Conservation (phyloP, 2,888 invertebrate genomes). For the Axea sp. region DNA sequence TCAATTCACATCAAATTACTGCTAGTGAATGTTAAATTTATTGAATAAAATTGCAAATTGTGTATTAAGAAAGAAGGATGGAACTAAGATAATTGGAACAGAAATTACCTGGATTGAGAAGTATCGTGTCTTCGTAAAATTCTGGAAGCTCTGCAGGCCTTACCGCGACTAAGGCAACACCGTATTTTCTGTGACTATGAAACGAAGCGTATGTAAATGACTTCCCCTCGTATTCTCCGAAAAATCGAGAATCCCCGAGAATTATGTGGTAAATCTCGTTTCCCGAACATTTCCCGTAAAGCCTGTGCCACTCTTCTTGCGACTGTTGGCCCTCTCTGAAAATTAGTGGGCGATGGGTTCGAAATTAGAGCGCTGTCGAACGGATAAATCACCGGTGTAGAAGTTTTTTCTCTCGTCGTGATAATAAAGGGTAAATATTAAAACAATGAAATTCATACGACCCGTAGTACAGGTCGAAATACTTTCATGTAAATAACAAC, state of each 20-base stretch:
- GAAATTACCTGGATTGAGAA: conserved; percentile 89
- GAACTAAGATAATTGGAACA: conserved; percentile 24
- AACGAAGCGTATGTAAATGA: conserved; percentile 99
- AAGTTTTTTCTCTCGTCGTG: neutral
- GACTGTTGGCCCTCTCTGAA: conserved; percentile 95
- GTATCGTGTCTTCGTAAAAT: conserved; percentile 96
- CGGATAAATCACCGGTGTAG: neutral
- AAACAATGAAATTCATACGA: neutral
- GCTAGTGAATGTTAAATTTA: conserved; percentile 22
- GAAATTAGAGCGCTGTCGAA: conserved; percentile 6
- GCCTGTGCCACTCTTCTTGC: conserved; percentile 97
- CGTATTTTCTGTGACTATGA: conserved; percentile 99
- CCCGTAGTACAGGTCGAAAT: neutral
- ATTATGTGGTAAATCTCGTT: conserved; percentile 99
- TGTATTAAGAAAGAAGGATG: neutral
- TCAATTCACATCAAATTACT: too few relatives aligned
- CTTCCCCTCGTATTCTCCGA: conserved; percentile 99
- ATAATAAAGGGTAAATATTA: neutral
- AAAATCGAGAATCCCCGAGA: conserved; percentile 96
- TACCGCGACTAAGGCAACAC: conserved; percentile 97
- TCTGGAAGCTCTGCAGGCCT: conserved; percentile 95
- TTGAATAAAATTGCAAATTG: conserved; percentile 24
- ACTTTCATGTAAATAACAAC: conserved; percentile 10
- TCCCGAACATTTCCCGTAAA: conserved; percentile 99
- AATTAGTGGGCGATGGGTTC: neutral